Percentiles rank a stretch among this genome's conserved stretches.
Conservation (phyloP, 2,888 invertebrate species). For the Thera britannica region DNA sequence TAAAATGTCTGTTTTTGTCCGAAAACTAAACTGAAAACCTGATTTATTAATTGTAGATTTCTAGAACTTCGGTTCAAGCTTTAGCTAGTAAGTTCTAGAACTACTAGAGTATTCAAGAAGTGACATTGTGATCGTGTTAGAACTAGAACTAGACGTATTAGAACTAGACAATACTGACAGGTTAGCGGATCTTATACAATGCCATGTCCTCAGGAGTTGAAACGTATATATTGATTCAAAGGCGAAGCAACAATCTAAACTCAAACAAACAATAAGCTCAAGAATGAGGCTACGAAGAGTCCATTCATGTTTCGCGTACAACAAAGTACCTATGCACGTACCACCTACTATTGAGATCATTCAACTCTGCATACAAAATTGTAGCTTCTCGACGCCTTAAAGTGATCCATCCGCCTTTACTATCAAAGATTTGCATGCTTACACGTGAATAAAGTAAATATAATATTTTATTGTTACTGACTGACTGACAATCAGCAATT, state of each 20-base stretch:
- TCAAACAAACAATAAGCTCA: slow-evolving; percentile 2
- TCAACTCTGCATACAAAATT: slow-evolving; percentile 26
- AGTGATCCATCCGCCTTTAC: slow-evolving; percentile 21
- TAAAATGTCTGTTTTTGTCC: no score
- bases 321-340: slow-evolving; percentile 2
- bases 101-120: no score
- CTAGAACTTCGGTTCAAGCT: no score
- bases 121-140: no score
- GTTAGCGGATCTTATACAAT: no score
- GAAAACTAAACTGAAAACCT: no score
- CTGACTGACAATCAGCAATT: not conserved
- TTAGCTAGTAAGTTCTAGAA: no score
- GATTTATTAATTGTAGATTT: no score
- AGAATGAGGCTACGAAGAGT: slow-evolving; percentile 6
- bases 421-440: slow-evolving; percentile 8
- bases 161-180: no score
- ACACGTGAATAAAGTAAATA: not conserved
- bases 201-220: no score
- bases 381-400: slow-evolving; percentile 11
- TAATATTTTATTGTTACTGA: not conserved
- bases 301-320: slow-evolving; percentile 17
- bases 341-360: slow-evolving; percentile 11
- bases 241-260: not conserved
- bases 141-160: no score
- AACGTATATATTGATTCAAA: not conserved